Conservation (phyloP, 2,888 invertebrate genomes). For the Volucella zonaria region DNA sequence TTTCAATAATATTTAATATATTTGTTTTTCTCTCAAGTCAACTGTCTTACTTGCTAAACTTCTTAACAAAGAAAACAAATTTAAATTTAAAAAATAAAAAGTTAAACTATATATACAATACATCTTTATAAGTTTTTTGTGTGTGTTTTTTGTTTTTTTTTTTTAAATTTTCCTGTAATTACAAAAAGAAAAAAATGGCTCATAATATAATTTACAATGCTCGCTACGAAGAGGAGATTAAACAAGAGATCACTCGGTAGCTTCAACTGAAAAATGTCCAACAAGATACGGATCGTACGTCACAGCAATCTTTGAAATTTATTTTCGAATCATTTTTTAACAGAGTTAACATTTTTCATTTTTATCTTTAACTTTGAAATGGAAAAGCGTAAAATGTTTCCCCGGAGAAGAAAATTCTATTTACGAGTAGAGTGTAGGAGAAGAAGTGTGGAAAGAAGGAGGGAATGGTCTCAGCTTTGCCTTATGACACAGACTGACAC, state of each 20-base stretch:
- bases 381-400: constrained; percentile 69
- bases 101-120: not conserved
- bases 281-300: constrained; percentile 12
- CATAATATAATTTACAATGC: constrained; percentile 50
- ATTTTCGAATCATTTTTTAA: not conserved
- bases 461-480: constrained; percentile 11
- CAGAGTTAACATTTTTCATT: constrained; percentile 24
- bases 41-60: constrained; percentile 51
- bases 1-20: constrained; percentile 57
- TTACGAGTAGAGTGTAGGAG: constrained; percentile 9
- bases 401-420: constrained; percentile 44
- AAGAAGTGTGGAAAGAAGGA: constrained; percentile 3
- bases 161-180: not conserved
- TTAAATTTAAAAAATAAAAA: constrained; percentile 29
- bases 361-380: constrained; percentile 5
- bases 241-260: constrained; percentile 66
- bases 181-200: not conserved
- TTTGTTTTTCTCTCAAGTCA: constrained; percentile 40
- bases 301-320: constrained; percentile 37
- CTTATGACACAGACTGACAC: constrained; percentile 63
- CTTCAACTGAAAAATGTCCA: constrained; percentile 35
- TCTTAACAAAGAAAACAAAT: constrained; percentile 31
- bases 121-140: constrained; percentile 22
- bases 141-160: constrained; percentile 1
- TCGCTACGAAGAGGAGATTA: constrained; percentile 52